Evolutionary conservation across 2,797 vertebrate species (phyloP).

Genomic region (Salmo trutta): DNA sequence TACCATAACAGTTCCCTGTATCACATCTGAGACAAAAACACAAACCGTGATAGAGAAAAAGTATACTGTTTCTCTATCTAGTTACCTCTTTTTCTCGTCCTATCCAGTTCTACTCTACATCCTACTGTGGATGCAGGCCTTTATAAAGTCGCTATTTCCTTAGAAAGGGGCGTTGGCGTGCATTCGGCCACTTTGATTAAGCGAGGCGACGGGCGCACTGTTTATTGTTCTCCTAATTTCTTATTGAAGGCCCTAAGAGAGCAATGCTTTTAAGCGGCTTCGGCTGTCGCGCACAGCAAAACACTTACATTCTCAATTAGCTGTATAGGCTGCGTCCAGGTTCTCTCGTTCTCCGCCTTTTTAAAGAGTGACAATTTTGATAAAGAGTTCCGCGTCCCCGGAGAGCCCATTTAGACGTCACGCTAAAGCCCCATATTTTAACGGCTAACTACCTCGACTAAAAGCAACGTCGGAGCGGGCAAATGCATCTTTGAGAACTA

Average conservation of each 20-base stretch:
- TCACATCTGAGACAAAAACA: background rate
- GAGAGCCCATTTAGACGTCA: conserved; percentile 55
- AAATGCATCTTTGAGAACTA: conserved; percentile 48
- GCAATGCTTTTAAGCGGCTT: conserved; percentile 59
- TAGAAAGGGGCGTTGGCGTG: background rate
- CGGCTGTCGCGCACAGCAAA: conserved; percentile 19
- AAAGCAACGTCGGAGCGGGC: conserved; percentile 19
- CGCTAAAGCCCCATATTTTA: conserved; percentile 59
- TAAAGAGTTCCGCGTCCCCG: conserved; percentile 52
- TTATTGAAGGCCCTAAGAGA: conserved; percentile 59
- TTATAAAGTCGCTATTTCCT: background rate
- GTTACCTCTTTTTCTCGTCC: background rate
- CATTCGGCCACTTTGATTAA: conserved; percentile 45
- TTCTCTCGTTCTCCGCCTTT: conserved; percentile 24
- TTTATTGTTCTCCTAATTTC: conserved; percentile 64
- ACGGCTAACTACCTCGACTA: conserved; percentile 41
- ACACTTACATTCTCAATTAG: conserved; percentile 60
- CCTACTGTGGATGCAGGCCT: background rate
- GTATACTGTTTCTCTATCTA: background rate
- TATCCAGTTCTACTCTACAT: background rate
- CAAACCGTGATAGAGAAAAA: conserved; percentile 5
- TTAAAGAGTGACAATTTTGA: conserved; percentile 59
- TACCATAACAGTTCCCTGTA: too few relatives aligned
- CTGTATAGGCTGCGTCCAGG: conserved; percentile 39
- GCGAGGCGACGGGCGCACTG: conserved; percentile 36